Percentiles rank a stretch among this genome's conserved stretches.
Conservation (phyloP, 2,888 invertebrate genomes). For the Cephus pulcher region DNA sequence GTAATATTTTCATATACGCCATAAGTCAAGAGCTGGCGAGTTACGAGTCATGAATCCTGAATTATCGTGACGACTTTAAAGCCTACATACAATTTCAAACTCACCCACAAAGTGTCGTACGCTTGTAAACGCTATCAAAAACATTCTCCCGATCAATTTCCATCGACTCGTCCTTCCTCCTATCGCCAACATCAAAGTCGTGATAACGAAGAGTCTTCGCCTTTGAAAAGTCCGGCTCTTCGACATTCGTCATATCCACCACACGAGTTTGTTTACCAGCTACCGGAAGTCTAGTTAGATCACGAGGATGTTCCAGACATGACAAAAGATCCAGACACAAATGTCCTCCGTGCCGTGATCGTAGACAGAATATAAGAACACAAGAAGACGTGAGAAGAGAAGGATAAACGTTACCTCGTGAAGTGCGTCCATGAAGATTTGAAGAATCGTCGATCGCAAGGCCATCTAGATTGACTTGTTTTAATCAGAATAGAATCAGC, state of each 20-base stretch:
- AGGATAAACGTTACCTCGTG: not conserved
- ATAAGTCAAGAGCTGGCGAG: no score
- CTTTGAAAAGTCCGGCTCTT: constrained; percentile 38
- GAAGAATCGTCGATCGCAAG: not conserved
- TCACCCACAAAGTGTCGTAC: constrained; percentile 38
- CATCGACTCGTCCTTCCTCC: constrained; percentile 17
- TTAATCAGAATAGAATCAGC: not conserved
- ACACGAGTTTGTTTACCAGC: not conserved
- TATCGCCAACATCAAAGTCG: constrained; percentile 26
- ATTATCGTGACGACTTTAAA: not conserved
- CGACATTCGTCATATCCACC: not conserved
- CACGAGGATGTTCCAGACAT: not conserved
- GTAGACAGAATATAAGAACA: not conserved
- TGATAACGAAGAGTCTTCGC: constrained; percentile 35
- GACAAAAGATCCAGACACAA: not conserved
- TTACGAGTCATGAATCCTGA: not conserved
- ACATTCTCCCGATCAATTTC: constrained; percentile 22
- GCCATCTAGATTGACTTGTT: not conserved
- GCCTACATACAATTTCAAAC: not conserved
- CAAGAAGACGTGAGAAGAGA: not conserved
- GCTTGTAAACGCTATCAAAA: constrained; percentile 33
- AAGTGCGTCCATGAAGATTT: not conserved
- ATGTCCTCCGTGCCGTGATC: not conserved
- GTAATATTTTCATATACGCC: not conserved
- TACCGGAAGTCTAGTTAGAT: not conserved